A percentile compares a stretch with the other conserved stretches of the same genome.
phyloP scores from a whole-genome alignment of 1,140 invertebrate genomes.

The Agrilus planipennis region DNA sequence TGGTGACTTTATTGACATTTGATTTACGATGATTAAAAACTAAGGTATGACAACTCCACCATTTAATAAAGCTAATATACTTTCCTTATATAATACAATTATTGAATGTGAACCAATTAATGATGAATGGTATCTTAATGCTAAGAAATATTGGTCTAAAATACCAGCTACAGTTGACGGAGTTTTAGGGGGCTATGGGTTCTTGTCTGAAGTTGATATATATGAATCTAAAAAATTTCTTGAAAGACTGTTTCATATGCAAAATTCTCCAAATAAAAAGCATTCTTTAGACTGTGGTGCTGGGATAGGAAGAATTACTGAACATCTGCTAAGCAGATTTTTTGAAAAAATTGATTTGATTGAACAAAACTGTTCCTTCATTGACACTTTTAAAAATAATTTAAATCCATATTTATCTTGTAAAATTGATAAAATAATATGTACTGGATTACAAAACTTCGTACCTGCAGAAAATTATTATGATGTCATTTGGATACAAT shows the following conservation, averaged over 20 bases:
- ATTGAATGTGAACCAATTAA: too few relatives aligned
- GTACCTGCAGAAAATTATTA: slow-evolving; percentile 61
- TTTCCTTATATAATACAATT: too few relatives aligned
- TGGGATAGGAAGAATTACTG: slow-evolving; percentile 91
- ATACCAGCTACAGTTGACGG: slow-evolving; percentile 83
- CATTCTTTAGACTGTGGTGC: slow-evolving; percentile 90
- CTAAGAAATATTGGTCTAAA: slow-evolving; percentile 70
- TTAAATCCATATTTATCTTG: slow-evolving; percentile 32
- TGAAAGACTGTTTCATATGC: slow-evolving; percentile 46
- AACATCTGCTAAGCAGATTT: slow-evolving; percentile 73
- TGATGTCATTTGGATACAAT: slow-evolving; percentile 96
- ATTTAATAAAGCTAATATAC: too few relatives aligned
- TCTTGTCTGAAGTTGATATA: slow-evolving; percentile 77
- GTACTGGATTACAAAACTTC: slow-evolving; percentile 78
- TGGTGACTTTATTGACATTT: too few relatives aligned
- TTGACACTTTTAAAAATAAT: slow-evolving; percentile 56
- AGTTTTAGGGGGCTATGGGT: slow-evolving; percentile 86
- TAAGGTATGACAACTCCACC: too few relatives aligned
- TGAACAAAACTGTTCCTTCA: slow-evolving; percentile 83
- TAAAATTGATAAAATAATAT: slow-evolving; percentile 59
- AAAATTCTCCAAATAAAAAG: slow-evolving; percentile 43
- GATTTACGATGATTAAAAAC: too few relatives aligned
- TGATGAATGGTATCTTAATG: slow-evolving; percentile 55
- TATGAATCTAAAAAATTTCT: slow-evolving; percentile 76
- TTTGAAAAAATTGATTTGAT: slow-evolving; percentile 88